Percentiles rank a stretch among this genome's conserved stretches.
Conservation (phyloP, 2,797 vertebrate species). For the Phyllotis vaccarum region DNA sequence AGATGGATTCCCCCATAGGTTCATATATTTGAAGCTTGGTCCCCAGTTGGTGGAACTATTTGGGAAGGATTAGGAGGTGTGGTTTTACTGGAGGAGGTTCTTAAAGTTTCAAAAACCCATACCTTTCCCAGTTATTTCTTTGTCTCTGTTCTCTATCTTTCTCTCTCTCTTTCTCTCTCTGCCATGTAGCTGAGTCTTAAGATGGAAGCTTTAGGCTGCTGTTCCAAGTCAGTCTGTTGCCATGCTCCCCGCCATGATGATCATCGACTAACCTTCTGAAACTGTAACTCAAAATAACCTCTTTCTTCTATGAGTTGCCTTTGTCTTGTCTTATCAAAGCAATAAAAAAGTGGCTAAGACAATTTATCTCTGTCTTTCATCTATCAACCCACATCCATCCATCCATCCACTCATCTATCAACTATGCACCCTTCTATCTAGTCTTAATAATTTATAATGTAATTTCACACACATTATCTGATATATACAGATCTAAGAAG, state of each 20-base stretch:
- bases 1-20: not conserved
- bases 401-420: not conserved
- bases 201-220: not conserved
- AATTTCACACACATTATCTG: conserved; percentile 25
- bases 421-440: not conserved
- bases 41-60: not conserved
- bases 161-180: not conserved
- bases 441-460: not conserved
- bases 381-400: not conserved
- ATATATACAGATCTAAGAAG: not conserved
- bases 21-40: not conserved
- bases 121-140: not conserved
- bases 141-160: too few species aligned
- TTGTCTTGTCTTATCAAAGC: not conserved
- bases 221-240: too few species aligned
- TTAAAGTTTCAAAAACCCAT: not conserved
- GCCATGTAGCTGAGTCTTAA: not conserved
- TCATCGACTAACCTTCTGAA: not conserved
- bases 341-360: not conserved
- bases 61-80: not conserved
- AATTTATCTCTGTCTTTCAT: not conserved
- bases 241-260: not conserved
- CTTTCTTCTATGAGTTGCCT: not conserved
- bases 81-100: not conserved
- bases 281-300: not conserved